Base-by-base conservation (phyloP, 2,113 vertebrate species). In the Chrysemys picta region DNA sequence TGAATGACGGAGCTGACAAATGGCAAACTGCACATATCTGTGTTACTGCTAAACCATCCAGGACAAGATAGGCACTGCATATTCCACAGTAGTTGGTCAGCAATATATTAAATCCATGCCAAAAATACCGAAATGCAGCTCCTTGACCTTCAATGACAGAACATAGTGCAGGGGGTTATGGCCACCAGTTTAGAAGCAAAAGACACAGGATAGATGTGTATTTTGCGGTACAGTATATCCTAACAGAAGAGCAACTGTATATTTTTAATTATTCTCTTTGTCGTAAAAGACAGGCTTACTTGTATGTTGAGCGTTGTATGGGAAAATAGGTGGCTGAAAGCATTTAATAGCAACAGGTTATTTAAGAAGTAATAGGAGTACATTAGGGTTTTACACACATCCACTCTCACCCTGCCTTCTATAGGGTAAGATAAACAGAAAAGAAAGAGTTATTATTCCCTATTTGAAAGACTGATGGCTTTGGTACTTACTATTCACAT, bases 181-280 rank as follows among this genome's bases (percentile, higher is more conserved):
- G 50, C 59, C 93, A 91, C 83, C 62, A 72, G 78, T 94, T 94
- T 82, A 91, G 93, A 93, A 19, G 62, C 49, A 96, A 85, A 87
- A 87, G 80, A 85, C 50, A 83, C 19, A 83, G 53, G 25, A 24
- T 83, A 65, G n/a, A 10, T 22, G 19, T 38, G 10, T 19, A 19
- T 21, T 80, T 31, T 75, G 19, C 69, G 53, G n/a, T 47, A n/a
- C 17, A 57, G 42, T 76, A 29, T 83, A 49, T 69, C 16, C 19
- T 82, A 62, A 59, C 22, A 80, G 10, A 91, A 76, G 82, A 62
- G 62, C 17, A 93, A n/a, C 82, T 82, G 11, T 75, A 79, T 52
- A 22, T 56, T 56, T 59, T 82, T 85, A 89, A 29, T 42, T 45
- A 52, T 91, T 89, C 87, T 52, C 50, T 91, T 85, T 91, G 76